Percentiles rank a stretch among this genome's conserved stretches.
These are phyloP conservation scores for Butorides virescens DNA, from an alignment of 2,113 vertebrate genomes.

Conservation along the genomic window DNA sequence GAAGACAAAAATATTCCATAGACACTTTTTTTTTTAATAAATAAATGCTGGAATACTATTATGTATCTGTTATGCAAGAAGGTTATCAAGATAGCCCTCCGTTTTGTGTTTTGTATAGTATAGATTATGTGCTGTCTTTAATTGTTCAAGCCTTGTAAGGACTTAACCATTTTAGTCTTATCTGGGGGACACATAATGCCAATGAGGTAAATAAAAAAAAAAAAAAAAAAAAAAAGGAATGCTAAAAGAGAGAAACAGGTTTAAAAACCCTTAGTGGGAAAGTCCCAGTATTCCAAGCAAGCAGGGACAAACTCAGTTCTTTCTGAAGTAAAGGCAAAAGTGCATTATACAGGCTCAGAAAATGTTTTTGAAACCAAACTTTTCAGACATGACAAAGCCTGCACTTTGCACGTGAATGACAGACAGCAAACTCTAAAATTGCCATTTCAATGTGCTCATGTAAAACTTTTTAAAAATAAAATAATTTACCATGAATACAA, in stretches of 20 bases:
- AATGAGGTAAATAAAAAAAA: not conserved
- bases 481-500: not conserved
- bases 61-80: not conserved
- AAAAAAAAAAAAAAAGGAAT: not conserved
- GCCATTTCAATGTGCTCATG: not conserved
- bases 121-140: rapidly evolving
- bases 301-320: not conserved
- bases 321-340: conserved; percentile 1
- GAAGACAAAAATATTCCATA: not conserved
- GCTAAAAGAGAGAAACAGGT: not conserved
- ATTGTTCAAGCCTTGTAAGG: not conserved
- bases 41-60: not conserved
- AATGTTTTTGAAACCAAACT: not conserved
- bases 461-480: not conserved
- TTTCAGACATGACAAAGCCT: conserved; percentile 9
- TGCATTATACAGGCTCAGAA: not conserved
- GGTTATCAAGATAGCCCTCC: not conserved
- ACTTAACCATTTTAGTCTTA: not conserved
- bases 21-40: not conserved
- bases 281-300: conserved; percentile 1
- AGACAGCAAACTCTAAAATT: not conserved
- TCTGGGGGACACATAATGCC: not conserved
- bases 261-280: not conserved
- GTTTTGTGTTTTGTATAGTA: not conserved
- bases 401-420: not conserved